These are phyloP conservation scores for Tapirus indicus DNA, from an alignment of 2,797 vertebrate genomes.

Conservation along the genomic window DNA sequence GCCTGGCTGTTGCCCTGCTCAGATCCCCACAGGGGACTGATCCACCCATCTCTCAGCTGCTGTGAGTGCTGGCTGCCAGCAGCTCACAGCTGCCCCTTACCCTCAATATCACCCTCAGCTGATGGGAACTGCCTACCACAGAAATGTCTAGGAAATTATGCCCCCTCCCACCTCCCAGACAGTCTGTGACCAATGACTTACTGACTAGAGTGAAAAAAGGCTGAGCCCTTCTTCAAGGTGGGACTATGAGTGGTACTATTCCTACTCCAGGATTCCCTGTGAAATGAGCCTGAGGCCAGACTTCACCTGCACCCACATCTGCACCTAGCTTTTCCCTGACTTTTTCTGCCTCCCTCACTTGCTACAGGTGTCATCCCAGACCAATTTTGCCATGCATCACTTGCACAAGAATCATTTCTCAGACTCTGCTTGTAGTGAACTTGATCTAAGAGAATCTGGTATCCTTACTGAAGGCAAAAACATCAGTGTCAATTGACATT, in stretches of 20 bases:
- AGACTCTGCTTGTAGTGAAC: not conserved
- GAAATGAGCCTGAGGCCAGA: not conserved
- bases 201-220: not conserved
- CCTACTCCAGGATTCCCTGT: not conserved
- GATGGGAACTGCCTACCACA: not conserved
- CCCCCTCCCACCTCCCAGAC: not conserved
- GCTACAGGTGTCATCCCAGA: not conserved
- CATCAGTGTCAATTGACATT: not conserved
- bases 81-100: not conserved
- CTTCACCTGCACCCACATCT: fast-evolving
- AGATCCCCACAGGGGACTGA: not conserved
- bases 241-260: not conserved
- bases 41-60: not conserved
- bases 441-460: not conserved
- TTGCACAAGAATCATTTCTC: not conserved
- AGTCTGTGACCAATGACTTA: not conserved
- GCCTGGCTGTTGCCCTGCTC: not conserved
- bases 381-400: not conserved
- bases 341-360: not conserved
- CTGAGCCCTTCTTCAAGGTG: not conserved
- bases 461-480: not conserved
- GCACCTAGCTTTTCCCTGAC: not conserved
- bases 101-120: not conserved
- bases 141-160: not conserved
- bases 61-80: not conserved